Percentiles rank a stretch among this genome's conserved stretches.
Conservation (phyloP, 53 echinoderm and acorn worm species). For the Mesocentrotus franciscanus region DNA sequence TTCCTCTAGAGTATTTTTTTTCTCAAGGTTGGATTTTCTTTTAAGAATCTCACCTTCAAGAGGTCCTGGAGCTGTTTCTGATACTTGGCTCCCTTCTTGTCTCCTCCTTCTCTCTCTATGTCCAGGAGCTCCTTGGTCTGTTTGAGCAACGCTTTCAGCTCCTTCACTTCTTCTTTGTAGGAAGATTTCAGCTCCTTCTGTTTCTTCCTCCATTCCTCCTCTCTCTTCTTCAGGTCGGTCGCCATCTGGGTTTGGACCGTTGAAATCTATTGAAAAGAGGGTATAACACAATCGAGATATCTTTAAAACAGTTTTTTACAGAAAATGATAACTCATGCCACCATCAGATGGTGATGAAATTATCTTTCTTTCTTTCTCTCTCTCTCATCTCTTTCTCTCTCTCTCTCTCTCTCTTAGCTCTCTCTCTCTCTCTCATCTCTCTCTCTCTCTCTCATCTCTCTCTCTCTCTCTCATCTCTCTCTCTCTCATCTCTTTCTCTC, state of each 20-base stretch:
- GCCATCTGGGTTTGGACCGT: conserved; percentile 37
- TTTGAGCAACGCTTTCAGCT: conserved; percentile 75
- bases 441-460: too few species aligned
- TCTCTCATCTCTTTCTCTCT: too few species aligned
- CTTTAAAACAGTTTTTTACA: neutral
- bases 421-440: too few species aligned
- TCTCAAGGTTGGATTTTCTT: too few species aligned
- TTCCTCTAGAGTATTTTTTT: too few species aligned
- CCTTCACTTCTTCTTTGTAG: conserved; percentile 76
- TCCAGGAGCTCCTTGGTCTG: conserved; percentile 75
- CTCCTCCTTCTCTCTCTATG: conserved; percentile 87
- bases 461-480: too few species aligned
- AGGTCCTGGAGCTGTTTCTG: conserved; percentile 81
- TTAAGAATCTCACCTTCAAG: conserved; percentile 69
- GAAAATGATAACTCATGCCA: neutral
- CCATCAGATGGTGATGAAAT: too few species aligned
- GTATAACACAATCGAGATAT: neutral
- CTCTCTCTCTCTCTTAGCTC: too few species aligned
- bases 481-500: too few species aligned
- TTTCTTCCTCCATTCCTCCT: conserved; percentile 79
- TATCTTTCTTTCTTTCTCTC: too few species aligned
- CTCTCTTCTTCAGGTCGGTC: conserved; percentile 67
- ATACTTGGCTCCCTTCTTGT: conserved; percentile 76
- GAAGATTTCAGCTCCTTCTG: conserved; percentile 76
- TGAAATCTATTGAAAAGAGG: conserved; percentile 14